Conservation (phyloP, 2,113 vertebrate species). For the Calyptommatus sinebrachiatus region DNA sequence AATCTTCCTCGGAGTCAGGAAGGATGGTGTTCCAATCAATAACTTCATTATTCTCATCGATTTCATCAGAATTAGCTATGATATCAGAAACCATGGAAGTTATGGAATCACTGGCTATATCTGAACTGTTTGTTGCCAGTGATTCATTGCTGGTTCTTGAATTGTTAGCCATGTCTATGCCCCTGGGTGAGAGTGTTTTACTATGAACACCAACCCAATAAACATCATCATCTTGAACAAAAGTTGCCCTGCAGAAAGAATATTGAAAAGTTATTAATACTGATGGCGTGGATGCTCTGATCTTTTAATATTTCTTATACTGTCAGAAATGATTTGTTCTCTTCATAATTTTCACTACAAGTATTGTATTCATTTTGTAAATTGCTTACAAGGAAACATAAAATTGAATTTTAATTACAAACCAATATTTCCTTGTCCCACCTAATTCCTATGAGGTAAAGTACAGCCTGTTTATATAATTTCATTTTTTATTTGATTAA, state of each 20-base stretch:
- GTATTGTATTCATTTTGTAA: neutral
- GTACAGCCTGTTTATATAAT: neutral
- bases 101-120: neutral
- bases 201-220: constrained; percentile 67
- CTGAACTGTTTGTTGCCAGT: neutral
- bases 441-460: neutral
- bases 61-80: neutral
- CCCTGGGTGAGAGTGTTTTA: constrained; percentile 40
- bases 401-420: neutral
- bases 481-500: neutral
- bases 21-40: neutral
- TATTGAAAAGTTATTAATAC: neutral
- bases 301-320: neutral
- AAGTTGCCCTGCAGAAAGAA: constrained; percentile 55
- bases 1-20: neutral
- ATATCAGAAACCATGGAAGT: neutral
- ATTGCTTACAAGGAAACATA: neutral
- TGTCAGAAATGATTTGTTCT: neutral
- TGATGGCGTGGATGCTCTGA: neutral
- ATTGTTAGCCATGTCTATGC: constrained; percentile 36
- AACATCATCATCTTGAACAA: constrained; percentile 58
- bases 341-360: neutral
- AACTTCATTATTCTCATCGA: neutral
- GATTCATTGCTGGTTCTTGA: neutral
- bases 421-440: neutral